Evolutionary conservation across 1,140 invertebrate genomes (phyloP).

Genomic region (Drosophila setifemur): DNA sequence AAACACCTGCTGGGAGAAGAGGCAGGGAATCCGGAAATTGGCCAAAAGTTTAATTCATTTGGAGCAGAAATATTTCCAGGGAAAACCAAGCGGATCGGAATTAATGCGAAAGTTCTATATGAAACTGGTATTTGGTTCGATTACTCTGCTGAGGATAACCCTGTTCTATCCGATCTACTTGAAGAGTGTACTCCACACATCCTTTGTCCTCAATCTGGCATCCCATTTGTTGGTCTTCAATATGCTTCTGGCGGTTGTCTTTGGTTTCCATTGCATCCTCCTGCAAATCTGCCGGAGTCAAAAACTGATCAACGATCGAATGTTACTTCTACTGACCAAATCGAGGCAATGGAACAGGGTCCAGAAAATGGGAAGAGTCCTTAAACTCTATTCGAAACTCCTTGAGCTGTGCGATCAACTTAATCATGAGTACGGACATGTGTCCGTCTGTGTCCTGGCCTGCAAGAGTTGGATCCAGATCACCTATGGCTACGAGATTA

Average conservation of each 20-base stretch:
- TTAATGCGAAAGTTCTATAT: not conserved
- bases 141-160: constrained; percentile 19
- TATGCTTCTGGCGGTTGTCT: constrained; percentile 21
- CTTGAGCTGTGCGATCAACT: not conserved
- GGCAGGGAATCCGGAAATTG: not conserved
- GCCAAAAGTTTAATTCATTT: not conserved
- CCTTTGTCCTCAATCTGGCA: constrained; percentile 3
- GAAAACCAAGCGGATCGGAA: not conserved
- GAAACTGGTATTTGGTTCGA: constrained; percentile 2
- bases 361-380: not conserved
- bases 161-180: constrained; percentile 32
- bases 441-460: constrained; percentile 20
- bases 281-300: constrained; percentile 36
- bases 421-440: not conserved
- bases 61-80: constrained; percentile 4
- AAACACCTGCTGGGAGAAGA: constrained; percentile 20
- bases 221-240: constrained; percentile 28
- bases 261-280: constrained; percentile 16
- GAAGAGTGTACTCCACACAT: not conserved
- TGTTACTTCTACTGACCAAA: not conserved
- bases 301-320: constrained; percentile 10
- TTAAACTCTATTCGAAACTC: constrained; percentile 12
- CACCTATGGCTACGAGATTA: constrained; percentile 40
- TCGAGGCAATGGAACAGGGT: not conserved
- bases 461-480: constrained; percentile 46